A percentile compares a stretch with the other conserved stretches of the same genome.
Evolutionary conservation across 2,113 vertebrate genomes (phyloP).

Genomic region (Xenus cinereus): DNA sequence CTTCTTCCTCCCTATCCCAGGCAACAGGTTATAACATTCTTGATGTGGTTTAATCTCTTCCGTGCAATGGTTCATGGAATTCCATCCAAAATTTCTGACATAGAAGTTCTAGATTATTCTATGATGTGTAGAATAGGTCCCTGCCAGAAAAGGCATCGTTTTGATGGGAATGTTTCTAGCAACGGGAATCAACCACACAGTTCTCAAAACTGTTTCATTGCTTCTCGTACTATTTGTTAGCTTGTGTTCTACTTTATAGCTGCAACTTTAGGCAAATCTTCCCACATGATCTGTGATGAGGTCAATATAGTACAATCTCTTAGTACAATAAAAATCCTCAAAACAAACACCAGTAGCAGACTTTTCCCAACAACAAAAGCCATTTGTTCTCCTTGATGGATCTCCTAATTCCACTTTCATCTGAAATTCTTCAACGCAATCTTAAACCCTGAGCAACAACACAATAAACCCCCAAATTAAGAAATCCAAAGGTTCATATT

Average conservation of each 20-base stretch:
- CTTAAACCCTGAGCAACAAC: background rate
- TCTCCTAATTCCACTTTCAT: background rate
- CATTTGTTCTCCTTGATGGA: background rate
- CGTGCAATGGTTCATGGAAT: background rate
- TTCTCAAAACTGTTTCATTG: background rate
- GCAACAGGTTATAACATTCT: background rate
- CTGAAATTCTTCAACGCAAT: background rate
- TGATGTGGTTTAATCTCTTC: background rate
- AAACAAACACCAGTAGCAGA: background rate
- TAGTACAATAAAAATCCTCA: background rate
- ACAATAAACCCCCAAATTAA: background rate
- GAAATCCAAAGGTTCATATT: background rate
- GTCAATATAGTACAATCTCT: background rate
- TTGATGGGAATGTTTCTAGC: background rate
- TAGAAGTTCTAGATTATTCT: background rate
- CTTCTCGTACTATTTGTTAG: background rate
- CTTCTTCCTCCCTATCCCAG: background rate
- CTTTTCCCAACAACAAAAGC: background rate
- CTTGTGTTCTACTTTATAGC: background rate
- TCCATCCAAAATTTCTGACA: rapidly evolving
- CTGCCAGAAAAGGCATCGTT: background rate
- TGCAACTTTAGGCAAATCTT: background rate
- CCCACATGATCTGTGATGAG: background rate
- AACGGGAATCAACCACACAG: background rate
- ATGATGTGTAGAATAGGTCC: background rate